Percentiles rank a stretch among this genome's conserved stretches.
These are phyloP conservation scores for Cranoglanis bouderius DNA, from an alignment of 2,113 vertebrate species.

Conservation along the genomic window DNA sequence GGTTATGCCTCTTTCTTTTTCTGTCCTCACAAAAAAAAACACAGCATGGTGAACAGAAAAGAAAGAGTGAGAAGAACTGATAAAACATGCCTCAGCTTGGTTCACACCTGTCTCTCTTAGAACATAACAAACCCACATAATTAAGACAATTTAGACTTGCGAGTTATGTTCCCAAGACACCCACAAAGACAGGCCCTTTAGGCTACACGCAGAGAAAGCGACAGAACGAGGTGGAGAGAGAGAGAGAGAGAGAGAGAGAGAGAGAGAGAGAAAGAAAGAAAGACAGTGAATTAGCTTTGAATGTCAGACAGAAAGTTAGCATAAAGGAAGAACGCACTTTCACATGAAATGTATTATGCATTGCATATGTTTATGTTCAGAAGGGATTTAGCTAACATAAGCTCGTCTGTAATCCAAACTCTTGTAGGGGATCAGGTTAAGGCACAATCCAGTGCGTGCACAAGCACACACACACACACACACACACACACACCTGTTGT, in stretches of 20 bases:
- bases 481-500: conserved; percentile 66
- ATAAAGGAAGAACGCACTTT: conserved; percentile 45
- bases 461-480: conserved; percentile 54
- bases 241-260: conserved; percentile 17
- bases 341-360: conserved; percentile 33
- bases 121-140: conserved; percentile 70
- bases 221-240: neutral
- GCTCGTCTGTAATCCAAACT: conserved; percentile 72
- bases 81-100: conserved; percentile 68
- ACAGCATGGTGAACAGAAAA: conserved; percentile 8
- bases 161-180: conserved; percentile 66
- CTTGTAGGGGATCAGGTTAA: conserved; percentile 68
- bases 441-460: conserved; percentile 10
- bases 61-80: conserved; percentile 59
- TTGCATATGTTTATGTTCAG: conserved; percentile 61
- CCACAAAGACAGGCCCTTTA: conserved; percentile 65
- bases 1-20: conserved; percentile 7
- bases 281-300: conserved; percentile 27
- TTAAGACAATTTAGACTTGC: conserved; percentile 71
- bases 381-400: conserved; percentile 67
- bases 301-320: conserved; percentile 35
- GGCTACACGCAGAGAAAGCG: conserved; percentile 48
- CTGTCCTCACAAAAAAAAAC: neutral
- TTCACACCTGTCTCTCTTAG: conserved; percentile 68
- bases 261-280: conserved; percentile 26